Evolutionary conservation across 2,888 invertebrate genomes (phyloP).

Genomic region (Gisinianus flammeolus): DNA sequence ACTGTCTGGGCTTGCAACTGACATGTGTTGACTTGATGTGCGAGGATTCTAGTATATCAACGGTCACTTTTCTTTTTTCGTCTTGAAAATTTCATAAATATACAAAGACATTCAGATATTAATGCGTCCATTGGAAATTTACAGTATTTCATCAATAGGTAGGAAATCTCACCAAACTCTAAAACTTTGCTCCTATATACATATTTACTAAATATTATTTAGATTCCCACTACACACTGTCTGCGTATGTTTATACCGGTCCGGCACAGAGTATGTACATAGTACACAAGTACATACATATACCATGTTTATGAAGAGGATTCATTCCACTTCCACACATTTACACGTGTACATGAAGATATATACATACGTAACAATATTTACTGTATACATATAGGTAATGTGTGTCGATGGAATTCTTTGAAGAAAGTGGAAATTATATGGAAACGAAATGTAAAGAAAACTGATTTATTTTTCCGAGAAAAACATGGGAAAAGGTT

Average conservation of each 20-base stretch:
- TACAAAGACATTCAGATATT: background rate
- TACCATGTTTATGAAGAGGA: background rate
- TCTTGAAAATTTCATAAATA: background rate
- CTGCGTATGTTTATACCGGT: background rate
- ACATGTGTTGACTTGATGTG: too few relatives aligned
- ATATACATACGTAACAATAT: background rate
- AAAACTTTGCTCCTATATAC: background rate
- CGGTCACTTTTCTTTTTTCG: background rate
- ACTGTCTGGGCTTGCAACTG: too few relatives aligned
- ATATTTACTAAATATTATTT: too few relatives aligned
- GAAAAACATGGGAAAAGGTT: slow-evolving; percentile 1
- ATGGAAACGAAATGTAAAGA: slow-evolving; percentile 1
- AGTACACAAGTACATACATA: background rate
- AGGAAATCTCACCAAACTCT: background rate
- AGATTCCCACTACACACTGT: too few relatives aligned
- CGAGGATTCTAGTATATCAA: too few relatives aligned
- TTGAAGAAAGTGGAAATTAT: slow-evolving; percentile 8
- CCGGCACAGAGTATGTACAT: background rate
- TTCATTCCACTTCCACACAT: background rate
- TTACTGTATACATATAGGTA: background rate
- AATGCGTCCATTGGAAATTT: background rate
- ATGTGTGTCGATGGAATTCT: background rate
- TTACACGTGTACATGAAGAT: background rate
- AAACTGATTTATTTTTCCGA: background rate
- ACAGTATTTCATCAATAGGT: background rate